Conservation (phyloP, 2,888 invertebrate species). For the Oscheius sp. region DNA sequence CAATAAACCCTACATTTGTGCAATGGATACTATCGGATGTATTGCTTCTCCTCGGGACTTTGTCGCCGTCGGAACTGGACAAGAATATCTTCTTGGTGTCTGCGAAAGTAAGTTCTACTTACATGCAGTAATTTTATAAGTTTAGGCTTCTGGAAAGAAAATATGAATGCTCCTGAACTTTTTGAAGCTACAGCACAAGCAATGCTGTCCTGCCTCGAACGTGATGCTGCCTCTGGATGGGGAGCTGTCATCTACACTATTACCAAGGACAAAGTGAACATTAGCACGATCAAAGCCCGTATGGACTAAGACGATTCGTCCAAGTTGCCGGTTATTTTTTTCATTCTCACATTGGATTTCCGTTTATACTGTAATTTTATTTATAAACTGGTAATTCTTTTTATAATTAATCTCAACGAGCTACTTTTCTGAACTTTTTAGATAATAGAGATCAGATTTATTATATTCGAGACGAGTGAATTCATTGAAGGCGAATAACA, state of each 20-base stretch:
- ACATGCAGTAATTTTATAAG: not conserved
- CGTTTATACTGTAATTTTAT: constrained; percentile 13
- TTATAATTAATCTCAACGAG: not conserved
- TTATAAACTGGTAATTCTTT: not conserved
- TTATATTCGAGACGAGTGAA: too few relatives aligned
- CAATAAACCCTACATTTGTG: constrained; percentile 77
- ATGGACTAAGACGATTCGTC: constrained; percentile 61
- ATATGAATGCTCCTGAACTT: constrained; percentile 82
- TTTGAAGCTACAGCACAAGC: constrained; percentile 96
- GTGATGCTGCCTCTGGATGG: constrained; percentile 98
- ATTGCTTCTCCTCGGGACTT: constrained; percentile 81
- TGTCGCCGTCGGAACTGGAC: constrained; percentile 95
- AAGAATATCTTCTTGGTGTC: constrained; percentile 78
- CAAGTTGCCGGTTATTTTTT: constrained; percentile 1
- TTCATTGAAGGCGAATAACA: too few relatives aligned
- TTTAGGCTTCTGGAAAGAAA: constrained; percentile 67
- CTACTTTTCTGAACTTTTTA: not conserved
- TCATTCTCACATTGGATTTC: not conserved
- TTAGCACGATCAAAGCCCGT: constrained; percentile 65
- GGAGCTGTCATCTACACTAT: constrained; percentile 86
- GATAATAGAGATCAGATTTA: not conserved
- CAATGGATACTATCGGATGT: constrained; percentile 91
- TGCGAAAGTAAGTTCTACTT: constrained; percentile 79
- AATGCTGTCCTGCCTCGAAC: constrained; percentile 91
- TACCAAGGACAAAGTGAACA: constrained; percentile 68